Base-by-base conservation (phyloP, 2,888 invertebrate species). In the Cistogaster globosa region DNA sequence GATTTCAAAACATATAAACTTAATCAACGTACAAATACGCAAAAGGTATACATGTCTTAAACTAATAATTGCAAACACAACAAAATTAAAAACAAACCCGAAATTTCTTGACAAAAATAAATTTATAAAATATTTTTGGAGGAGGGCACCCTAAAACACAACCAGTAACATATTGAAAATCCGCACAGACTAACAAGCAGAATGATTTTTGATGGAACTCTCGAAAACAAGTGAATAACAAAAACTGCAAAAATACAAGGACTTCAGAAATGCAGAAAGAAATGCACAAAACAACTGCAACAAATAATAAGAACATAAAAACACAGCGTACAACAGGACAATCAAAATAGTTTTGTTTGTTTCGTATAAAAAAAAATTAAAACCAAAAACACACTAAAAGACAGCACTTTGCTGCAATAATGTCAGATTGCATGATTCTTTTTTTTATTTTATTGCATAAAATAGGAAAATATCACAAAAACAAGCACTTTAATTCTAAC, bases 121-220 rank as follows among this genome's bases (percentile, higher is more conserved):
- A 38, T n/a, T 12, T 12, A 11, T 42, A 2, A 42, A 42, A 42
- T 42, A 42, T 42, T 42, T 42, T 42, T 42, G 6, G 12, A 18
- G 67, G 18, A 38, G 74, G 32, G 26, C 72, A 42, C 74, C 80
- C 80, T 74, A 67, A 58, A 69, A n/a, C n/a, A 18, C 12, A 60
- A 60, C 26, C 72, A 42, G 80, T 18, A 75, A 68, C 42, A 71
- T 60, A 67, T 57, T 76, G 63, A 20, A 58, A 58, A 18, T 53
- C 36, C 62, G 53, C 58, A 55, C 69, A 71, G 78, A 75, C 75
- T 63, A 75, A 79, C 78, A 74, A 75, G 74, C 57, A 60, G 65
- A 74, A 75, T 75, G 82, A 71, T 85, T 82, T 85, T 65, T 85
- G 85, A 85, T 79, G 82, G 75, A 85, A 82, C 75, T 75, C 79